These are phyloP conservation scores for Holocentrus rufus DNA, from an alignment of 2,797 vertebrate genomes.

Conservation along the genomic window DNA sequence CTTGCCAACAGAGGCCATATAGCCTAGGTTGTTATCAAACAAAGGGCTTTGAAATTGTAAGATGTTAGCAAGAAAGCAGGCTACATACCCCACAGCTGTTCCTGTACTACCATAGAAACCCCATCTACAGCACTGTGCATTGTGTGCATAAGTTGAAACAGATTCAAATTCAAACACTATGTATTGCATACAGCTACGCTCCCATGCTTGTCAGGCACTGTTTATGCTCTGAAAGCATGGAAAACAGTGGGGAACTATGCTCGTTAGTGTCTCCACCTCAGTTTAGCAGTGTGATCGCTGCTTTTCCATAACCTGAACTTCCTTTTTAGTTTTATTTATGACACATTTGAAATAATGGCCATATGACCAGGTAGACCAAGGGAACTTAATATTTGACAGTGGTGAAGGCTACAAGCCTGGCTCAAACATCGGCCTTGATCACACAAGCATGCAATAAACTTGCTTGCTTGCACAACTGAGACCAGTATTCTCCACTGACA, in stretches of 20 bases:
- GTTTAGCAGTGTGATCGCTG: background rate
- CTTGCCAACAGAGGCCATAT: no score
- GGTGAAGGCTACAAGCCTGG: background rate
- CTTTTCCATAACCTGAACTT: slow-evolving; percentile 14
- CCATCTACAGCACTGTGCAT: slow-evolving; percentile 61
- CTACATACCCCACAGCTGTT: slow-evolving; percentile 5
- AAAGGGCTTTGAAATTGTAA: slow-evolving; percentile 13
- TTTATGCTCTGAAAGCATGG: slow-evolving; percentile 51
- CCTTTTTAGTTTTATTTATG: background rate
- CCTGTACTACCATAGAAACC: slow-evolving; percentile 19
- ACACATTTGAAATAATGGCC: background rate
- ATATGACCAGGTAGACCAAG: background rate
- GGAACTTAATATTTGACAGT: background rate
- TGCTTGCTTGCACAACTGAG: background rate
- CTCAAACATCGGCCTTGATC: background rate
- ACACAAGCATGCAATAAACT: background rate
- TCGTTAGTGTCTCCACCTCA: slow-evolving; percentile 1
- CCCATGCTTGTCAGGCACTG: slow-evolving; percentile 46
- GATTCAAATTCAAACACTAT: slow-evolving; percentile 51
- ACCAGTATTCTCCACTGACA: background rate
- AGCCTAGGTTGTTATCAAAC: background rate
- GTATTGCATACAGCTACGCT: slow-evolving; percentile 21
- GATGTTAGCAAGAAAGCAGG: slow-evolving; percentile 33
- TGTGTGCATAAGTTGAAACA: slow-evolving; percentile 37
- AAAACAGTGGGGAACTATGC: background rate